Conservation (phyloP, 2,888 invertebrate species). For the Ormia ochracea region DNA sequence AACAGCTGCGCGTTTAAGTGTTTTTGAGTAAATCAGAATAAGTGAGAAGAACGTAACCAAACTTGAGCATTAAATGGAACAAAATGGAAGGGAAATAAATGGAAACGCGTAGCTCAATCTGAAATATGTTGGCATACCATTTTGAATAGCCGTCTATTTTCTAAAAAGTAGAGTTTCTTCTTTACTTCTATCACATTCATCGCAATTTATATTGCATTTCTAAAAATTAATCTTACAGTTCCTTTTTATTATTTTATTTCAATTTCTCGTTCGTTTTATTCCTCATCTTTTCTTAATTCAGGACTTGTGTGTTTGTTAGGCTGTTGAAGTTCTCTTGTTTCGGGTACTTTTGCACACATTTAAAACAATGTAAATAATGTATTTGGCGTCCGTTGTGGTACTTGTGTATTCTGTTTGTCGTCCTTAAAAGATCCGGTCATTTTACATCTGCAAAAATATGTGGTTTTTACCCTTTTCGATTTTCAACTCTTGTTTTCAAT, state of each 20-base stretch:
- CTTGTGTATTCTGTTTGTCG: slow-evolving; percentile 41
- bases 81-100: neutral
- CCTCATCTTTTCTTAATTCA: neutral
- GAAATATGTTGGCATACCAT: slow-evolving; percentile 33
- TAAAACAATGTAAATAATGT: neutral
- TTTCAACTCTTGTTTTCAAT: neutral
- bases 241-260: neutral
- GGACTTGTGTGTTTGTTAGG: neutral
- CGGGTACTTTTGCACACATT: neutral
- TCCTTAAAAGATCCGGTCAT: slow-evolving; percentile 53
- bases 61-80: neutral
- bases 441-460: slow-evolving; percentile 25
- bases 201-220: neutral
- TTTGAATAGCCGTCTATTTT: neutral
- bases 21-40: neutral
- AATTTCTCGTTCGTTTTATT: neutral
- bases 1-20: slow-evolving; percentile 57
- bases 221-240: neutral
- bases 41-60: neutral
- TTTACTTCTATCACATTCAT: neutral
- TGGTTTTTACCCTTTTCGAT: neutral
- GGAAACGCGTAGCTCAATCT: neutral
- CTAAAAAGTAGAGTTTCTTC: neutral
- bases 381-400: neutral
- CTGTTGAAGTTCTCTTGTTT: neutral